Conservation (phyloP, 2,113 vertebrate species). For the Nibea coibor region DNA sequence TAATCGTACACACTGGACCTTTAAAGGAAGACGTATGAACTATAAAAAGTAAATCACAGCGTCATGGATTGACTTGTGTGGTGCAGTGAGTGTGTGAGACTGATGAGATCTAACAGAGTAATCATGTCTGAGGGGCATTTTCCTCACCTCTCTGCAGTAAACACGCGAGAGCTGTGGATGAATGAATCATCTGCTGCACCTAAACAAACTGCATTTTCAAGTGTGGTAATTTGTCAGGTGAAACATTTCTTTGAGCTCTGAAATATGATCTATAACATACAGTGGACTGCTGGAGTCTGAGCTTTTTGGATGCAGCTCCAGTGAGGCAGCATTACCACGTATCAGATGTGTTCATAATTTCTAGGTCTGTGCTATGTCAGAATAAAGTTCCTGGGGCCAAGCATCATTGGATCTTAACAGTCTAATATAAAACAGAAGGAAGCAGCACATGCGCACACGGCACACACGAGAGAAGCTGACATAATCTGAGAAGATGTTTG, state of each 20-base stretch:
- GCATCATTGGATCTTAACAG: no score
- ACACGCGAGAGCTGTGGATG: not conserved
- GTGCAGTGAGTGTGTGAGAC: constrained; percentile 6
- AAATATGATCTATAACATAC: not conserved
- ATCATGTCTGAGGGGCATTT: constrained; percentile 14
- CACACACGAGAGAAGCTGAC: no score
- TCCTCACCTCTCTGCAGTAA: constrained; percentile 5
- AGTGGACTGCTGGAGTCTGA: not conserved
- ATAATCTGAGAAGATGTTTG: no score
- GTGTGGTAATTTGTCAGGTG: constrained; percentile 26
- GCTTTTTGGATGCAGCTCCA: not conserved
- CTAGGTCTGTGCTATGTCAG: not conserved
- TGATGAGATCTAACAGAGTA: constrained; percentile 11
- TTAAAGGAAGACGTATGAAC: not conserved
- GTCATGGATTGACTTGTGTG: not conserved
- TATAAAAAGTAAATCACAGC: not conserved
- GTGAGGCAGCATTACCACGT: not conserved
- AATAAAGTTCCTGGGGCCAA: not conserved
- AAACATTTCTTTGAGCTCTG: not conserved
- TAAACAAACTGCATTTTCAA: constrained; percentile 23
- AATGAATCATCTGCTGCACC: constrained; percentile 21
- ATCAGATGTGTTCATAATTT: not conserved
- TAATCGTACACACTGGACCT: no score
- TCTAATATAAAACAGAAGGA: no score
- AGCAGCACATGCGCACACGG: no score